Evolutionary conservation across 2,113 vertebrate genomes (phyloP), one percentile per base, ranked within the genome.

Genomic region (Mirza zaza): DNA sequence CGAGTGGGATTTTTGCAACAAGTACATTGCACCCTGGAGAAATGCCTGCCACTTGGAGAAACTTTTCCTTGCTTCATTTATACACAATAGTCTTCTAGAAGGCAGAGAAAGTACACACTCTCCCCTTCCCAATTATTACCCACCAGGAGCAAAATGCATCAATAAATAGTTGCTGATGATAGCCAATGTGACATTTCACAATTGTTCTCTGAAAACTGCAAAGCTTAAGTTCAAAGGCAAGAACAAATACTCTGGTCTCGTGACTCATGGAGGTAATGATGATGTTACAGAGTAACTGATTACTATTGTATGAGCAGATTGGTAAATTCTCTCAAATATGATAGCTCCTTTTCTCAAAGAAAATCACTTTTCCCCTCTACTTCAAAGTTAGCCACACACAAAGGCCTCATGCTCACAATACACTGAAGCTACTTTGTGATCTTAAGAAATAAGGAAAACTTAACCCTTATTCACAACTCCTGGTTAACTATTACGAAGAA

Each of bases 361-460:
- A 98, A 97, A 97, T 91, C 1, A 6, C 1, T 79, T 84, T 93
- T 8, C 61, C 97, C 88, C 32, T 95, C 79, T 93, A 96, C 68
- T 96, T 97, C 92, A 96, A 95, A 97, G 93, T 20, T 63, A 97
- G 17, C 6, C 55, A 88, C 34, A 92, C 93, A 97, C 29, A 96
- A 96, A 97, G 52, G 34, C 9, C 36, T 63, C 50, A 65, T 50
- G 15, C 14, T 96, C 94, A 86, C 61, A 96, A 81, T 27, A n/a
- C 65, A 96, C 27, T 86, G 67, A 89, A 97, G 50, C 59, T 93
- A 90, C 85, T 93, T 65, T 80, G 29, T 20, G 65, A 90, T 95
- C 82, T 86, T 94, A 23, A 73, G 85, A 84, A 94, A 61, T 82
- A 94, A 27, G 94, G 71, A 91, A 97, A 97, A 71, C n/a, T 67